A percentile compares a stretch with the other conserved stretches of the same genome.
phyloP scores from a whole-genome alignment of 1,140 invertebrate species.

The Pseudobourletiella spinata region DNA sequence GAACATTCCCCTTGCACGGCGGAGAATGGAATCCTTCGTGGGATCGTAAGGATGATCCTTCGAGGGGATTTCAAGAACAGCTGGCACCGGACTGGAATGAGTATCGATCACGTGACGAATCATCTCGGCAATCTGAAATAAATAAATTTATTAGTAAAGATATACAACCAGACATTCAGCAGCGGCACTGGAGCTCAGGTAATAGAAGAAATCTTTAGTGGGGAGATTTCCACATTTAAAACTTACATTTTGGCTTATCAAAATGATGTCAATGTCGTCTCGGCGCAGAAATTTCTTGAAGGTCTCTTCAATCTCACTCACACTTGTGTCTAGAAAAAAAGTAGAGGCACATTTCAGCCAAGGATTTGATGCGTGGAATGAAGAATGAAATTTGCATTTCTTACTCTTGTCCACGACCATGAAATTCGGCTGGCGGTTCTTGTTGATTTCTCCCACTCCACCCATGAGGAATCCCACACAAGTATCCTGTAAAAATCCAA shows the following conservation, averaged over 20 bases:
- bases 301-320: slow-evolving; percentile 94
- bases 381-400: too few relatives aligned
- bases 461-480: slow-evolving; percentile 97
- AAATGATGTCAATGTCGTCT: slow-evolving; percentile 97
- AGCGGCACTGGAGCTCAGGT: too few relatives aligned
- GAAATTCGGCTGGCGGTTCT: slow-evolving; percentile 95
- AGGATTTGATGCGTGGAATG: too few relatives aligned
- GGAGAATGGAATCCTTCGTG: slow-evolving; percentile 92
- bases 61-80: slow-evolving; percentile 96
- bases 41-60: slow-evolving; percentile 99
- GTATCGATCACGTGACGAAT: slow-evolving; percentile 94
- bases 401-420: slow-evolving; percentile 97
- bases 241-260: slow-evolving; percentile 95
- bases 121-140: slow-evolving; percentile 77
- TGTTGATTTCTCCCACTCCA: slow-evolving; percentile 97
- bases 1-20: slow-evolving; percentile 64
- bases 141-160: too few relatives aligned
- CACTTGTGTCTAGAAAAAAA: slow-evolving; percentile 84
- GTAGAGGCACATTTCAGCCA: too few relatives aligned
- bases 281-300: slow-evolving; percentile 91
- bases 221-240: too few relatives aligned
- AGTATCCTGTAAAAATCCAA: slow-evolving; percentile 85
- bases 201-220: too few relatives aligned
- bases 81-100: slow-evolving; percentile 84
- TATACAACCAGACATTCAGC: too few relatives aligned